A percentile compares a stretch with the other conserved stretches of the same genome.
Evolutionary conservation across 2,888 invertebrate species (phyloP).

Genomic region (Leucophenga montana): DNA sequence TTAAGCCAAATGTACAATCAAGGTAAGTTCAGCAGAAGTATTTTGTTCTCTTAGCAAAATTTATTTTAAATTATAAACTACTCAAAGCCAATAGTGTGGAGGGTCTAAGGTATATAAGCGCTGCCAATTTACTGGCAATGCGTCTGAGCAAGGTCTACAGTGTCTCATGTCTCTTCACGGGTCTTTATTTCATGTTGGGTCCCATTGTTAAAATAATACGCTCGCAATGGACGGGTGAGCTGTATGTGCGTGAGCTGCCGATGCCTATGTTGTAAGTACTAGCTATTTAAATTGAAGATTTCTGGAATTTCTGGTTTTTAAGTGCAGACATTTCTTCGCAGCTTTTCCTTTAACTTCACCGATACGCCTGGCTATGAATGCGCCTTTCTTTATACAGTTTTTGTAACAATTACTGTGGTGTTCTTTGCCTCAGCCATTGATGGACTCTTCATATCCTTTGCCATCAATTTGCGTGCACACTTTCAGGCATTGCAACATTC

Average conservation of each 20-base stretch:
- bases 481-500: constrained; percentile 61
- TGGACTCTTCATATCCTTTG: constrained; percentile 66
- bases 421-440: constrained; percentile 64
- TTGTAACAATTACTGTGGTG: constrained; percentile 58
- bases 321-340: constrained; percentile 43
- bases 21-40: too few relatives aligned
- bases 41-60: too few relatives aligned
- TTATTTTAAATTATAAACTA: too few relatives aligned
- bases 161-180: constrained; percentile 59
- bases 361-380: constrained; percentile 62
- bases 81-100: not conserved
- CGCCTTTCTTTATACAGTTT: constrained; percentile 57
- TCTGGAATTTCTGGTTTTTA: not conserved
- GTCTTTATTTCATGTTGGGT: constrained; percentile 63
- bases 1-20: constrained; percentile 58
- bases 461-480: constrained; percentile 65
- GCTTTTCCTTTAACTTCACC: constrained; percentile 64
- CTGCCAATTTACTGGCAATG: constrained; percentile 54
- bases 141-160: constrained; percentile 57
- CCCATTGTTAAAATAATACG: constrained; percentile 60
- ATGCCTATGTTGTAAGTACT: constrained; percentile 62
- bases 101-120: constrained; percentile 40
- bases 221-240: constrained; percentile 41
- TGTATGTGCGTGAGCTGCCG: constrained; percentile 55
- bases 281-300: too few relatives aligned